Base-by-base conservation (phyloP, 2,888 invertebrate species). In the Malthinus seriepunctatus region DNA sequence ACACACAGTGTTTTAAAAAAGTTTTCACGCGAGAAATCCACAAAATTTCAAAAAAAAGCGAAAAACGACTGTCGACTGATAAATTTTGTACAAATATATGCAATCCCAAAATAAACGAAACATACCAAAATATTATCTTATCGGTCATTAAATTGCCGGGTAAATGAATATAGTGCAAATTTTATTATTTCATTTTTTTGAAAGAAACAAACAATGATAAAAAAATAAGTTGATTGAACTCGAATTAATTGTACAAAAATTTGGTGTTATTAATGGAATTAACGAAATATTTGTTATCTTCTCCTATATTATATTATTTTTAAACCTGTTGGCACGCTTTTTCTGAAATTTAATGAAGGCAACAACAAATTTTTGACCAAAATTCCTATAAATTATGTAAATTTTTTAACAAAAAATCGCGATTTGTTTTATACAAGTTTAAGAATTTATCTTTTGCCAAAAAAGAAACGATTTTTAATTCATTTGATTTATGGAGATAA, bases 81-180 rank as follows among this genome's bases (percentile, higher is more conserved):
- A 47, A 51, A 46, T 52, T 50, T 49, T 15, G 31, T 46, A 47
- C 37, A 51, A 48, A 57, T 38, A 57, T n/a, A 12, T 32, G 15
- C 35, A 44, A 55, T 47, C 55, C 35, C 42, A 38, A 49, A 55
- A 39, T 39, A 55, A 55, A 55, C 42, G 34, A 42, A 53, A 49
- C 48, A 39, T 55, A 34, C 55, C 55, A 46, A 56, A 51, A 50
- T 33, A 37, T 38, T 53, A 58, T 58, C 58, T 58, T 58, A 58
- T 58, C 58, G 48, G 58, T 58, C 58, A 49, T 45, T 49, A 44
- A 52, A 52, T 57, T 42, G 32, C 32, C 12, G 42, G 35, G 14
- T n/a, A 45, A 51, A 34, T 52, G 34, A 44, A 52, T 53, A 53
- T 35, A 33, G 11, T 48, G 42, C 44, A 44, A 53, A 52, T 58